Base-by-base conservation (phyloP, 2,888 invertebrate species). In the Andrena fulva region DNA sequence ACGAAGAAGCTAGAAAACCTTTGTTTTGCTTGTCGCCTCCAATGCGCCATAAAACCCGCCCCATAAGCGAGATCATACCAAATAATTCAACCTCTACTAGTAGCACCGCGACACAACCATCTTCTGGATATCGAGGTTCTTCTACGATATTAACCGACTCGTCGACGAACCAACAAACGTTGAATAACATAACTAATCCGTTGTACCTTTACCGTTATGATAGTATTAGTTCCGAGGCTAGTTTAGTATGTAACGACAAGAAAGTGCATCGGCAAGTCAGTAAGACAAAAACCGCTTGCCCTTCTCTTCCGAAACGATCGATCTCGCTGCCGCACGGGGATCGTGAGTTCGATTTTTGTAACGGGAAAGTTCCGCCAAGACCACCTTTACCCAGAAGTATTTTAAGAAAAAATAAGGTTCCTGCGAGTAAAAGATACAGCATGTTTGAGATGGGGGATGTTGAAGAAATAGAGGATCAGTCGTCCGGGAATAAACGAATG, bases 81-180 rank as follows among this genome's bases (percentile, higher is more conserved):
- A 95, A 95, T 73, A 95, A 94, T 77, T 92, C 92, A 6, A 96
- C 96, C 2, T 95, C 96, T 16, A 95, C 96, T 93, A 96, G 97
- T 82, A 96, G 96, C 89, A 96, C 97, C 78, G 95, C 96, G 29
- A 97, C 97, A 56, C 97, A 97, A 91, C 97, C 97, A 7, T 97
- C 97, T 66, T 97, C 97, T 16, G 98, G 98, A 2, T 98, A 97
- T 91, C 95, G 98, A 84, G 98, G 98, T 52, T 98, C 98, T 0
- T 98, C 98, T 0, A 97, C 97, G 1, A 96, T 97, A 94, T 94
- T 97, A 8, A 96, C 97, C 6, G 97, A 97, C 88, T 97, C 97
- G 31, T 96, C 96, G n/a, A 96, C 96, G 91, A 96, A 96, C 87
- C 96, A 96, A 87, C 96, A 96, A 8, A 95, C 95, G 95, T 93